phyloP scores from a whole-genome alignment of 2,113 vertebrate genomes.

The Dicrurus megarhynchus region DNA sequence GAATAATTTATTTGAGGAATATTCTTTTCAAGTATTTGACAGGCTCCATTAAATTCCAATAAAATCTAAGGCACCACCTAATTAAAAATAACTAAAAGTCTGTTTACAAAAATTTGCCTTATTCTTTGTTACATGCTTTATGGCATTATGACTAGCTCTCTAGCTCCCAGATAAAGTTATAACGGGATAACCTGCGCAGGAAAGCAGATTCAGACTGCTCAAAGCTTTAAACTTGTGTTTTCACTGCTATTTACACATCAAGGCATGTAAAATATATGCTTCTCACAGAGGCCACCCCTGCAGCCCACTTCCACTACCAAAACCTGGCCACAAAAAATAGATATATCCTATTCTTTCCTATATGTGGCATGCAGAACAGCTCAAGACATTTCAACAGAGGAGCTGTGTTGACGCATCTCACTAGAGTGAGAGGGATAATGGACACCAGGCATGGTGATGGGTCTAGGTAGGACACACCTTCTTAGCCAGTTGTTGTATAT shows the following conservation, averaged over 20 bases:
- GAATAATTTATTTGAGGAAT: conserved; percentile 38
- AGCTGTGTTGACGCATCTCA: not conserved
- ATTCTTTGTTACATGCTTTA: not conserved
- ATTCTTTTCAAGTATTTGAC: conserved; percentile 26
- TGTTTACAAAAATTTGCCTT: conserved; percentile 19
- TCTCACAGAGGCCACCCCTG: not conserved
- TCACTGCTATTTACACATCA: not conserved
- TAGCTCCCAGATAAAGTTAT: not conserved
- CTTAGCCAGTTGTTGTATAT: not conserved
- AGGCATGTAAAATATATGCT: not conserved
- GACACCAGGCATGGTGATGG: not conserved
- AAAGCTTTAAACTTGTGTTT: not conserved
- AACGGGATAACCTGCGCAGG: not conserved
- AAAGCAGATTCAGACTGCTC: not conserved
- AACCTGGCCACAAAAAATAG: not conserved
- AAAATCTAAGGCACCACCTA: not conserved
- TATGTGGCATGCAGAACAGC: not conserved
- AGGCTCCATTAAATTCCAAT: conserved; percentile 6
- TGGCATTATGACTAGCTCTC: not conserved
- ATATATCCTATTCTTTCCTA: not conserved
- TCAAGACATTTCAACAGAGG: not conserved
- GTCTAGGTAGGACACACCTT: not conserved
- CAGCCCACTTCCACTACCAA: not conserved
- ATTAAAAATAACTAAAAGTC: conserved; percentile 18
- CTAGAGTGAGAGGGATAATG: not conserved